Percentiles rank a stretch among this genome's conserved stretches.
phyloP scores from a whole-genome alignment of 2,113 vertebrate species.

The Callionymus lyra region DNA sequence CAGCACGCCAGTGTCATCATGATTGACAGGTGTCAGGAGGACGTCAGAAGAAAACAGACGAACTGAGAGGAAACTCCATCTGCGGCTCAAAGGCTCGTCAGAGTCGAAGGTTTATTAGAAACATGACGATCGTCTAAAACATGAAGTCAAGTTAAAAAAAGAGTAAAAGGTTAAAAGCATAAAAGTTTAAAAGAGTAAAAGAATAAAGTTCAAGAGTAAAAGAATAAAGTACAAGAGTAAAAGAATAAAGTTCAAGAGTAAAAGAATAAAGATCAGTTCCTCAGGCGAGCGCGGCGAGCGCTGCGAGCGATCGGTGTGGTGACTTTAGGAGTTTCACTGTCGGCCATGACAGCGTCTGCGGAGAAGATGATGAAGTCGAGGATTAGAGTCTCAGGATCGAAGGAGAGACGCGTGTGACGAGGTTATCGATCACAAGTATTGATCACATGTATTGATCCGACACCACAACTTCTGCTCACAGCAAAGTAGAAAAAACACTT shows the following conservation, averaged over 20 bases:
- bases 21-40: neutral
- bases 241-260: neutral
- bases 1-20: too few relatives aligned
- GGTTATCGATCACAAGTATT: too few relatives aligned
- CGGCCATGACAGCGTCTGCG: slow-evolving; percentile 71
- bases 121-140: too few relatives aligned
- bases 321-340: slow-evolving; percentile 84
- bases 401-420: too few relatives aligned
- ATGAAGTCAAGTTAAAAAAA: slow-evolving; percentile 6
- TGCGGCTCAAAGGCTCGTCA: too few relatives aligned
- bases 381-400: slow-evolving; percentile 13
- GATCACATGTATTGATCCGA: too few relatives aligned
- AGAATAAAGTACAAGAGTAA: neutral
- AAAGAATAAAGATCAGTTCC: slow-evolving; percentile 47
- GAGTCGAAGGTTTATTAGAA: too few relatives aligned
- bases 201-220: slow-evolving; percentile 12
- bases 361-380: slow-evolving; percentile 6
- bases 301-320: slow-evolving; percentile 83
- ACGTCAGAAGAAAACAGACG: slow-evolving; percentile 13
- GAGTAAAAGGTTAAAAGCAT: slow-evolving; percentile 6
- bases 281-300: slow-evolving; percentile 62
- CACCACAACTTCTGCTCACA: too few relatives aligned
- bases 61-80: slow-evolving; percentile 15
- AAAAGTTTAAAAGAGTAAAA: neutral
- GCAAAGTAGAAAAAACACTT: too few relatives aligned